Percentiles rank a stretch among this genome's conserved stretches.
Conservation (phyloP, 2,888 invertebrate genomes). For the Aphrophora alni region DNA sequence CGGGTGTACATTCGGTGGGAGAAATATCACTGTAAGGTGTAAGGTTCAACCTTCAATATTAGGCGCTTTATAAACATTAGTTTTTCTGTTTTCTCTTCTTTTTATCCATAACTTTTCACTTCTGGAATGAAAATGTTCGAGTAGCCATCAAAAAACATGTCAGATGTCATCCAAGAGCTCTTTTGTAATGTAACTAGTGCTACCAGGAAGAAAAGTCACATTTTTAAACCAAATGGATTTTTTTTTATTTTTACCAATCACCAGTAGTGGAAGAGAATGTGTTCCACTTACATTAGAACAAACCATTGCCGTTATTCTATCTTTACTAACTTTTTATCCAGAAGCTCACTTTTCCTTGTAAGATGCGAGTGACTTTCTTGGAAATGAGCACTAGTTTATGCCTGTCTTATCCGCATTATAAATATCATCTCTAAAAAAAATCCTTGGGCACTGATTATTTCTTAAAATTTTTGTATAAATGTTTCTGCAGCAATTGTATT, state of each 20-base stretch:
- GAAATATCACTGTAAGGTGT: no score
- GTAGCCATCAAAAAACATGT: conserved; percentile 4
- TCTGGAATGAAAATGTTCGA: no score
- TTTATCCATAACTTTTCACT: conserved; percentile 6
- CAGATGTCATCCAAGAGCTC: conserved; percentile 34
- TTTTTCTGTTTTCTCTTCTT: background rate
- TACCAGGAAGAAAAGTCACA: no score
- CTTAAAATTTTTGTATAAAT: conserved; percentile 45
- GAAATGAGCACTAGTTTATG: conserved; percentile 49
- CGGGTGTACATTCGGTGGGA: no score
- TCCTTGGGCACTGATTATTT: conserved; percentile 31
- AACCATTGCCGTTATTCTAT: conserved; percentile 39
- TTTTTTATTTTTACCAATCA: conserved; percentile 25
- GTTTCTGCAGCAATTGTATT: conserved; percentile 39
- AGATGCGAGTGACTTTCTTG: conserved; percentile 50
- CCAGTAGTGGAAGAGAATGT: conserved; percentile 23
- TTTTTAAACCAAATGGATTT: background rate
- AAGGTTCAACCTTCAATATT: no score
- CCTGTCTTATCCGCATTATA: conserved; percentile 44
- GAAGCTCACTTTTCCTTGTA: conserved; percentile 51
- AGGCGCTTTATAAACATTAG: no score
- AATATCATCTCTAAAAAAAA: conserved; percentile 46
- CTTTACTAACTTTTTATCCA: conserved; percentile 54
- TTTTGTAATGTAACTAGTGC: conserved; percentile 12
- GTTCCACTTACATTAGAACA: conserved; percentile 23